Conservation (phyloP, 1,140 invertebrate genomes). For the Euschistus heros region DNA sequence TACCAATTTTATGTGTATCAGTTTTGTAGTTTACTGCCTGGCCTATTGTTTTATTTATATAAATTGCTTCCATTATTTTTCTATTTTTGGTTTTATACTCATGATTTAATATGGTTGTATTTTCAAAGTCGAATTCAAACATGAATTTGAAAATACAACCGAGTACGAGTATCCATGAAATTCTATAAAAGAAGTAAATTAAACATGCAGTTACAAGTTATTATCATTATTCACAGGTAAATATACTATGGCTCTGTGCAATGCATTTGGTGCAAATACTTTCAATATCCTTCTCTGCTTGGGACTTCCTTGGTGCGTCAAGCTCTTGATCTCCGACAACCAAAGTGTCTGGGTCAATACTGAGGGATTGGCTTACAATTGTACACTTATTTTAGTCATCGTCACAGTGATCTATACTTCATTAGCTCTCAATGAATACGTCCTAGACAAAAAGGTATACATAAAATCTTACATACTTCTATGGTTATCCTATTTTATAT, state of each 20-base stretch:
- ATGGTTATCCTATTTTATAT: too few relatives aligned
- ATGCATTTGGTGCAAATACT: slow-evolving; percentile 41
- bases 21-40: too few relatives aligned
- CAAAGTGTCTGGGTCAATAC: slow-evolving; percentile 32
- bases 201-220: too few relatives aligned
- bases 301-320: slow-evolving; percentile 42
- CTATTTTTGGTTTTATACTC: too few relatives aligned
- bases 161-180: too few relatives aligned
- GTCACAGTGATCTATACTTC: slow-evolving; percentile 32
- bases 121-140: too few relatives aligned
- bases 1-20: too few relatives aligned
- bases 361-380: slow-evolving; percentile 34
- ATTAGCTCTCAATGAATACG: slow-evolving; percentile 33
- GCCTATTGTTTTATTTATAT: too few relatives aligned
- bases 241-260: slow-evolving; percentile 42
- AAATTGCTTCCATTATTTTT: too few relatives aligned
- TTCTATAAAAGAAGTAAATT: too few relatives aligned
- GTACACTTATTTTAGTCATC: slow-evolving; percentile 33
- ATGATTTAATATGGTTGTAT: too few relatives aligned
- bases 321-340: slow-evolving; percentile 31
- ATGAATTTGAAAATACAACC: too few relatives aligned
- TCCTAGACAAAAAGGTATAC: slow-evolving; percentile 29
- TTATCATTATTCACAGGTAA: slow-evolving; percentile 31
- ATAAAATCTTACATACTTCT: background rate
- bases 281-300: slow-evolving; percentile 44